A percentile compares a stretch with the other conserved stretches of the same genome.
These are phyloP conservation scores for Microcebus ravelobensis DNA, from an alignment of 2,113 vertebrate genomes.

Conservation along the genomic window DNA sequence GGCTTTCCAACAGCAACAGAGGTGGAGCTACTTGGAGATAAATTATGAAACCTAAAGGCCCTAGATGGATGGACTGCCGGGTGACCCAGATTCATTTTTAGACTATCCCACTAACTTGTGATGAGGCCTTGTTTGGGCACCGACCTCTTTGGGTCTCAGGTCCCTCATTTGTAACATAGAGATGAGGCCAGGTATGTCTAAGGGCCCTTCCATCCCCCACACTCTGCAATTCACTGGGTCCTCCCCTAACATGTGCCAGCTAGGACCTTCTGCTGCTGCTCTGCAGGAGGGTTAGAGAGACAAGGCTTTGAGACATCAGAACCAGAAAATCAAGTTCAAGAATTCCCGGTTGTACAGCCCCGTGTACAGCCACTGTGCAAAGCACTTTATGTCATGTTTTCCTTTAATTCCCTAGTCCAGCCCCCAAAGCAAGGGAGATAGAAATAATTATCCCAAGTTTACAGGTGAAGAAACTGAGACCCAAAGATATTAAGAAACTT, in stretches of 20 bases:
- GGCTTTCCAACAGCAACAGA: background rate
- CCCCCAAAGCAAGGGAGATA: background rate
- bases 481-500: background rate
- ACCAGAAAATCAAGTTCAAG: constrained; percentile 21
- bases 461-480: background rate
- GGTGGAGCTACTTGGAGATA: background rate
- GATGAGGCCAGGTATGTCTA: background rate
- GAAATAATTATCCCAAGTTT: background rate
- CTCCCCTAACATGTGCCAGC: fast-evolving
- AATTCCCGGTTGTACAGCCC: background rate
- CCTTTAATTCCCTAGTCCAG: background rate
- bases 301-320: background rate
- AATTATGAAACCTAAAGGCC: background rate
- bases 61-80: background rate
- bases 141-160: background rate
- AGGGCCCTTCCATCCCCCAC: background rate
- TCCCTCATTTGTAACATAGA: background rate
- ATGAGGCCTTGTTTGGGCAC: background rate
- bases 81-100: background rate
- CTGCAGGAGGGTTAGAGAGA: background rate
- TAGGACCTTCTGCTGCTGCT: background rate
- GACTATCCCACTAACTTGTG: background rate
- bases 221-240: background rate
- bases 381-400: background rate
- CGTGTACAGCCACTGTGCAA: background rate